phyloP scores from a whole-genome alignment of 2,888 invertebrate genomes.

The Beris chalybata region DNA sequence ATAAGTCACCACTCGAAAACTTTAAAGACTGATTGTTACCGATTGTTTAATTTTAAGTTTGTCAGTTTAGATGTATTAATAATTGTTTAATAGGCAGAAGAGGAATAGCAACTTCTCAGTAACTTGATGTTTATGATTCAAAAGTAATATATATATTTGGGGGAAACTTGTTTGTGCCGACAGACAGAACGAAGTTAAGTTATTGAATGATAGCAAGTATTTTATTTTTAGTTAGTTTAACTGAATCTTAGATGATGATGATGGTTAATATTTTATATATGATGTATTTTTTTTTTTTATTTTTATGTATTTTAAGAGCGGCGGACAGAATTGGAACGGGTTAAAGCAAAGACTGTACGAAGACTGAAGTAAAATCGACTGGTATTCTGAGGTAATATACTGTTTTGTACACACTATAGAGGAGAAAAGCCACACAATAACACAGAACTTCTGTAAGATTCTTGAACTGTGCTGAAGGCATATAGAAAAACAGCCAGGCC shows the following conservation, averaged over 20 bases:
- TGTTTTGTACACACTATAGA: conserved; percentile 21
- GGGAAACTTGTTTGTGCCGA: conserved; percentile 16
- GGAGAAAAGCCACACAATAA: conserved; percentile 22
- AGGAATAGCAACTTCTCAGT: too few species aligned
- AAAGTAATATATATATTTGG: not conserved
- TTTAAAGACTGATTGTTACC: too few species aligned
- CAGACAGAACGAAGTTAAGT: conserved; percentile 22
- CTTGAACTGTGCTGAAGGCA: conserved; percentile 26
- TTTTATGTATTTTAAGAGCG: conserved; percentile 49
- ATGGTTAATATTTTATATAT: conserved; percentile 2
- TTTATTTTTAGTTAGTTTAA: conserved; percentile 16
- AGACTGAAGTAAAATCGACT: conserved; percentile 58
- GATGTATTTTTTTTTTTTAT: conserved; percentile 35
- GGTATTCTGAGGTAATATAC: conserved; percentile 58
- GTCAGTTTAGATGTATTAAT: too few species aligned
- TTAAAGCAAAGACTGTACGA: conserved; percentile 60
- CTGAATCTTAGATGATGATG: conserved; percentile 26
- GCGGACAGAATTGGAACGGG: conserved; percentile 59
- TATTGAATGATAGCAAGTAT: conserved; percentile 5
- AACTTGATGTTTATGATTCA: too few species aligned
- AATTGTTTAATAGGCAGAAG: too few species aligned
- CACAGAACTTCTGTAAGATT: conserved; percentile 26
- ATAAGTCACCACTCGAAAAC: conserved; percentile 17
- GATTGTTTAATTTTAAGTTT: too few species aligned
- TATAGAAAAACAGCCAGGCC: conserved; percentile 16